Percentiles rank a stretch among this genome's conserved stretches.
Conservation (phyloP, 2,113 vertebrate genomes). For the Hydrochoerus hydrochaeris region DNA sequence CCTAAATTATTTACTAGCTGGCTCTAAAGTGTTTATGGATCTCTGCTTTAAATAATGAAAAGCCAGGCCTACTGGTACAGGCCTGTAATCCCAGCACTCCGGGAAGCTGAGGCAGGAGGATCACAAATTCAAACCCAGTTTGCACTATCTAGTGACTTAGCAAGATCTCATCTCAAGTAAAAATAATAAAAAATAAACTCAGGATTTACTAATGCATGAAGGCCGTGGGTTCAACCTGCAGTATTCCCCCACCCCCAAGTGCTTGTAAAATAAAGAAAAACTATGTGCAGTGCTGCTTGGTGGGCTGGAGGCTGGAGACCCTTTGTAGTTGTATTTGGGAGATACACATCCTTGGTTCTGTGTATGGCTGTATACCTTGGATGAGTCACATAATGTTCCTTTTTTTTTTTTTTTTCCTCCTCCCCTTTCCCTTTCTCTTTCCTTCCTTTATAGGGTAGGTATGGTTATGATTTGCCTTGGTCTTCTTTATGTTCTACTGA, state of each 20-base stretch:
- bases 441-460: not conserved
- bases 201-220: not conserved
- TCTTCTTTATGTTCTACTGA: not conserved
- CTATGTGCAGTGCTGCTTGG: fast-evolving
- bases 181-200: not conserved
- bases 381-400: not conserved
- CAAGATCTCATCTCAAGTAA: not conserved
- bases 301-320: too few relatives aligned
- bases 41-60: not conserved
- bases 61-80: not conserved
- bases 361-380: not conserved
- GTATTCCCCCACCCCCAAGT: not conserved
- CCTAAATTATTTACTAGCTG: not conserved
- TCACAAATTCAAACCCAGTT: not conserved
- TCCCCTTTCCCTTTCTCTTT: fast-evolving
- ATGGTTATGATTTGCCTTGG: not conserved
- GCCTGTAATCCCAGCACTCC: not conserved
- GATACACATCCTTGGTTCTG: not conserved
- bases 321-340: not conserved
- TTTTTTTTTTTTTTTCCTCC: not conserved
- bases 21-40: not conserved
- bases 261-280: not conserved
- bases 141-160: not conserved
- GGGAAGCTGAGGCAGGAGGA: not conserved
- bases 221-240: not conserved